Evolutionary conservation across 2,113 vertebrate genomes (phyloP), one percentile per base, ranked within the genome.

Genomic region (Channa argus): DNA sequence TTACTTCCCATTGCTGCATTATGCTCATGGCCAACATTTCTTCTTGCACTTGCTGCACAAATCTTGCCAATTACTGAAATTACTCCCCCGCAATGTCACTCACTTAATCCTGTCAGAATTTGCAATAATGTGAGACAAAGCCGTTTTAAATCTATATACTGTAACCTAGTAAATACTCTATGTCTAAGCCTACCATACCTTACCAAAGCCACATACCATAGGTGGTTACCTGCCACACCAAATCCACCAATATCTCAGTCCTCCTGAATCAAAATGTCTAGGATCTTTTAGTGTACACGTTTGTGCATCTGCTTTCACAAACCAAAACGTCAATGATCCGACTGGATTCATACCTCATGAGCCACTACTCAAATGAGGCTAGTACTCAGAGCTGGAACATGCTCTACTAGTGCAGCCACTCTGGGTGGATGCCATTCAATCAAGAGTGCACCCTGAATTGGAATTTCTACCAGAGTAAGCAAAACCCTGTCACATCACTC

Each of bases 391-490:
- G 64, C 7, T 47, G 67, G 52, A 70, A 65, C 60, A 34, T 74
- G 73, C 63, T 67, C 62, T 67, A 58, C 50, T 65, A 54, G 60
- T 55, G 56, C 69, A 66, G 53, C 70, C 60, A 63, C 78, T 77
- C 77, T 73, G 61, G 74, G 78, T 65, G 45, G 65, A 71, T 14
- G 51, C 60, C 59, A 74, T 79, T 88, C 84, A 77, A 88, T 87
- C 85, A 24, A 87, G 73, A 75, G 70, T 54, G n/a, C 2, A 45
- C 74, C 59, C 78, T 84, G 58, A 3, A 71, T 79, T 74, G 72
- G 79, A 84, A 60, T 73, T 86, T 90, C 81, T 50, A 79, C 82
- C 85, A 37, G 85, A 89, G 79, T 91, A 90, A 91, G 90, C 91
- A 91, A 67, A 90, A 88, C 55, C n/a, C 53, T 5, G 0, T 59